Conservation (phyloP, 2,888 invertebrate species). For the Formica aserva region DNA sequence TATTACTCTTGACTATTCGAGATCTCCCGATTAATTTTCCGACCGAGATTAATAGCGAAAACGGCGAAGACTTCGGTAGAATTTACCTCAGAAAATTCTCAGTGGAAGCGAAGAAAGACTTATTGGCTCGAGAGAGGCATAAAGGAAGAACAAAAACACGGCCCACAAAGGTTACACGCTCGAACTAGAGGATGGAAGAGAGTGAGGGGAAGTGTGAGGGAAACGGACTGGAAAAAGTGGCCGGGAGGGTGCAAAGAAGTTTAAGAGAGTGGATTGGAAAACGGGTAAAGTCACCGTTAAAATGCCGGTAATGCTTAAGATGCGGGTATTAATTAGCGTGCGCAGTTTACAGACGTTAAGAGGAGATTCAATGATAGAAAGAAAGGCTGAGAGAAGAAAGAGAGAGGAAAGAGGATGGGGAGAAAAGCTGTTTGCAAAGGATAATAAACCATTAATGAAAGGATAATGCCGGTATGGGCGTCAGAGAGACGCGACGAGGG, state of each 20-base stretch:
- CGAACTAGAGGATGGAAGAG: slow-evolving; percentile 10
- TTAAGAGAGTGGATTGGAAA: slow-evolving; percentile 20
- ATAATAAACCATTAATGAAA: slow-evolving; percentile 66
- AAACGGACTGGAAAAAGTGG: slow-evolving; percentile 41
- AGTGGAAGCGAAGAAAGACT: slow-evolving; percentile 30
- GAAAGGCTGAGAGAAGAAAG: neutral
- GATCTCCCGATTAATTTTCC: slow-evolving; percentile 32
- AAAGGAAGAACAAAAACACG: slow-evolving; percentile 38
- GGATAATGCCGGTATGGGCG: slow-evolving; percentile 61
- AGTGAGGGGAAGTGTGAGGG: neutral
- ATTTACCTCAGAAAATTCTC: slow-evolving; percentile 42
- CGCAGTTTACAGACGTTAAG: slow-evolving; percentile 36
- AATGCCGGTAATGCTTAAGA: slow-evolving; percentile 45
- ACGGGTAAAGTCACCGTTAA: slow-evolving; percentile 50
- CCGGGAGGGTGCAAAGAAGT: slow-evolving; percentile 4
- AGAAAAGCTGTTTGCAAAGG: slow-evolving; percentile 36
- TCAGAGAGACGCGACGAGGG: slow-evolving; percentile 16
- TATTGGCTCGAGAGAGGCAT: slow-evolving; percentile 32
- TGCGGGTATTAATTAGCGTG: slow-evolving; percentile 66
- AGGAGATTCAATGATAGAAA: neutral
- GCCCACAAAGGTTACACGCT: slow-evolving; percentile 32
- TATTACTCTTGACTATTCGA: slow-evolving; percentile 19
- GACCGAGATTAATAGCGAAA: slow-evolving; percentile 38
- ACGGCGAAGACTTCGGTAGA: neutral
- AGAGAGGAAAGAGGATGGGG: neutral